Evolutionary conservation across 2,888 invertebrate species (phyloP), one percentile per base, ranked within the genome.

Genomic region (Drosophila cyrtoloma): DNA sequence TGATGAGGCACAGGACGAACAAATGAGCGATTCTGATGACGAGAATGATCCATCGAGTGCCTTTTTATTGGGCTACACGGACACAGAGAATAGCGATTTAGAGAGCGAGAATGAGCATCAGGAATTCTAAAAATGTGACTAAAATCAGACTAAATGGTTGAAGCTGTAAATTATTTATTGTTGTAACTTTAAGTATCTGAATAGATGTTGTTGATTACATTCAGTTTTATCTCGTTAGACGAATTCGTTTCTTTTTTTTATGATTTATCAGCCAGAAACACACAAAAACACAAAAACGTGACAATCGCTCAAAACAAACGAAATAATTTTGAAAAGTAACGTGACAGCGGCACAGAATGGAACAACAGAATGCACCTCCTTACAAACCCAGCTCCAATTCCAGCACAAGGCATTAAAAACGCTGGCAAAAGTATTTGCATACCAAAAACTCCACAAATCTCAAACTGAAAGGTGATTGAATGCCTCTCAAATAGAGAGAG

Each of bases 251-350:
- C 26, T 26, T 42, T 42, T 7, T 6, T 22, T 12, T 39, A 44
- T 47, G 33, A 44, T 61, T 59, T 58, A 39, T 44, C 56, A 47
- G 64, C 55, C 50, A 71, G 58, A 47, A 47, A 47, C 32, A 72
- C 76, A 66, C 79, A 75, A 72, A 66, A 69, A 70, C 73, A 75
- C 60, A 77, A 81, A 79, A 81, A 89, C 89, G 89, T 89, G 89
- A 91, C 89, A 91, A 76, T 85, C 77, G 72, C 76, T 72, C 73
- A 89, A 91, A 90, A 79, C 86, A 91, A 86, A 86, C 80, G 73
- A 71, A 80, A 80, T 79, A 75, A 73, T 77, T 77, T 80, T 77
- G 39, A 35, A 71, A 67, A 78, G 81, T 76, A 77, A 79, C 77
- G 80, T 81, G 86, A 77, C 81, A 76, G 44, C 44, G 60, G 55